Base-by-base conservation (phyloP, 2,888 invertebrate genomes). In the Cataglyphis altisquamis region DNA sequence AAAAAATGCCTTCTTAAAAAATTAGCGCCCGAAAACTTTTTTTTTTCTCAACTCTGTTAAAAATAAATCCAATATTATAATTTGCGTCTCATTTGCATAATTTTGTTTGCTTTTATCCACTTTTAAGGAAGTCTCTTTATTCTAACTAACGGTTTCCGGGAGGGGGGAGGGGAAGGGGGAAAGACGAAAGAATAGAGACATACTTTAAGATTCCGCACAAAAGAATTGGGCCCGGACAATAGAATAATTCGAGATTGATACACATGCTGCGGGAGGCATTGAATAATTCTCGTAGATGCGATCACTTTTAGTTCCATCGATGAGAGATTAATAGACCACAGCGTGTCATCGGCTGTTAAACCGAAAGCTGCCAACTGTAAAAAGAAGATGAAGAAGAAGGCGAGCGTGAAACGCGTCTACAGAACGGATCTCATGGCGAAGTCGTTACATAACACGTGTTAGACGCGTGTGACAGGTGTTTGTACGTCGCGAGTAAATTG, bases 381-480 rank as follows among this genome's bases (percentile, higher is more conserved):
- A 83, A 84, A 80, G 78, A 68, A 68, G 21, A 60, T 74, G 62
- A 68, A 60, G 82, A 80, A 81, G 81, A 80, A 82, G 84, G 87
- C 72, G 81, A 80, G 85, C 83, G 83, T 86, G 82, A 89, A 89
- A 83, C 86, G 67, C 83, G 84, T 64, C 74, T 64, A 41, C 64
- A 41, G 75, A 84, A 83, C 86, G 84, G n/a, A 66, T 89, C 90
- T 81, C 90, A 91, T 89, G 88, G 86, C 89, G 85, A 70, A 70
- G 84, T 80, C 63, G 84, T 90, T 89, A 84, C 87, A 83, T 87
- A 92, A 92, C 87, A 82, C 41, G 29, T 78, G 52, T 62, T 55
- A 64, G 25, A 64, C 57, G 83, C 78, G 86, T 48, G 77, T 57
- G 83, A 82, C 88, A 88, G 88, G 87, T 88, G 87, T 75, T 82